Evolutionary conservation across 1,140 invertebrate genomes (phyloP).

Genomic region (Manduca sexta): DNA sequence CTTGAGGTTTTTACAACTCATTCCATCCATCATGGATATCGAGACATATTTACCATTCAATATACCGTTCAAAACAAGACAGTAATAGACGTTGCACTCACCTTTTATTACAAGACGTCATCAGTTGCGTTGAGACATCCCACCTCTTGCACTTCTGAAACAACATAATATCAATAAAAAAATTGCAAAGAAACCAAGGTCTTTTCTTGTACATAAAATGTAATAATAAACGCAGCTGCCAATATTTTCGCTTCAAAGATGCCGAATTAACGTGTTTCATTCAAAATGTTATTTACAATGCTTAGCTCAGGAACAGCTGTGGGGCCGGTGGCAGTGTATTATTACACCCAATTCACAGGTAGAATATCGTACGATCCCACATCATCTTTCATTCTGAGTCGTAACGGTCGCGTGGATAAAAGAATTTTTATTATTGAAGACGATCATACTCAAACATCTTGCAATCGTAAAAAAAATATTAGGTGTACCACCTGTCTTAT

Average conservation of each 20-base stretch:
- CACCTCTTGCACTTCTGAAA: constrained; percentile 64
- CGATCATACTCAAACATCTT: constrained; percentile 15
- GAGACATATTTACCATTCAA: background rate
- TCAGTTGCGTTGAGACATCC: constrained; percentile 40
- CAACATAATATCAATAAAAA: constrained; percentile 27
- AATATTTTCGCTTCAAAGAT: constrained; percentile 33
- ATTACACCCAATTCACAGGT: constrained; percentile 44
- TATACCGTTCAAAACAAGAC: too few relatives aligned
- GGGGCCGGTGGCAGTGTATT: constrained; percentile 18
- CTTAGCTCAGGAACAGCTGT: constrained; percentile 39
- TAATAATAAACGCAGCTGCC: constrained; percentile 25
- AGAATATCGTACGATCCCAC: constrained; percentile 35
- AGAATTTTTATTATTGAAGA: constrained; percentile 16
- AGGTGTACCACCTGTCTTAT: too few relatives aligned
- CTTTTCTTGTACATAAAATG: background rate
- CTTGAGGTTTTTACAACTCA: constrained; percentile 13
- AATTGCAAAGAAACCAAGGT: too few relatives aligned
- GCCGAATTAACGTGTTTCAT: constrained; percentile 22
- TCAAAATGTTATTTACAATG: constrained; percentile 32
- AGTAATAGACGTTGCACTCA: constrained; percentile 2
- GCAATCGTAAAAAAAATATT: too few relatives aligned
- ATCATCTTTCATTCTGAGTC: constrained; percentile 7
- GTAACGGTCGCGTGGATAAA: constrained; percentile 3
- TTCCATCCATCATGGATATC: constrained; percentile 8
- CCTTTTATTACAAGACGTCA: constrained; percentile 18